Base-by-base conservation (phyloP, 2,888 invertebrate genomes). In the Chalcis sispes region DNA sequence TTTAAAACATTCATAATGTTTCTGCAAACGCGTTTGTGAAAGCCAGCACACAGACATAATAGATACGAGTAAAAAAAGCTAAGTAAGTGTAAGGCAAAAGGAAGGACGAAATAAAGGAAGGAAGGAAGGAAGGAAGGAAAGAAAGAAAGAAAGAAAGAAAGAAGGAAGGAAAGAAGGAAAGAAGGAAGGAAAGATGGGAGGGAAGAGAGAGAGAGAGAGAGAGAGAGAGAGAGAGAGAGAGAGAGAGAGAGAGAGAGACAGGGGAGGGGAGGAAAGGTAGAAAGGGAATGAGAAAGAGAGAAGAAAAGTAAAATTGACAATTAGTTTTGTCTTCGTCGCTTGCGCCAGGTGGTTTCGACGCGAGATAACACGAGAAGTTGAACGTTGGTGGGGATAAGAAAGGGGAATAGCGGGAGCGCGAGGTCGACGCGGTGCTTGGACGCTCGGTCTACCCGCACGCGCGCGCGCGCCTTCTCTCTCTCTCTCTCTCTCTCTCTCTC, bases 261-360 rank as follows among this genome's bases (percentile, higher is more conserved):
- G 13, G 73, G 36, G 54, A 78, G 72, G 72, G 69, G 69, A 58
- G 70, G 59, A 46, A 36, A 56, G 61, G 40, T 40, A 32, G 42
- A 18, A 10, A 13, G 73, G 36, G 54, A 78, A 69, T 69, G 29
- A 23, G 46, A 27, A 54, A 13, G n/a, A n/a, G n/a, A n/a, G n/a
- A 25, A 46, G 36, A 73, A 72, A 77, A 72, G 71, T 75, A 78
- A 64, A 76, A 75, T 70, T 72, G 75, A 75, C 82, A 81, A 82
- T 82, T 81, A 81, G 81, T 81, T 82, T 59, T 64, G 54, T 73
- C 61, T 82, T 80, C 79, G 80, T 77, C 64, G 20, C 77, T 71
- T 79, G 80, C 77, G 78, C 79, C 84, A 83, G 83, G 81, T 84
- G 84, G 81, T 80, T 81, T 80, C 74, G 80, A 82, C 82, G 81